phyloP scores from a whole-genome alignment of 2,113 vertebrate species.

The Microtus richardsoni region DNA sequence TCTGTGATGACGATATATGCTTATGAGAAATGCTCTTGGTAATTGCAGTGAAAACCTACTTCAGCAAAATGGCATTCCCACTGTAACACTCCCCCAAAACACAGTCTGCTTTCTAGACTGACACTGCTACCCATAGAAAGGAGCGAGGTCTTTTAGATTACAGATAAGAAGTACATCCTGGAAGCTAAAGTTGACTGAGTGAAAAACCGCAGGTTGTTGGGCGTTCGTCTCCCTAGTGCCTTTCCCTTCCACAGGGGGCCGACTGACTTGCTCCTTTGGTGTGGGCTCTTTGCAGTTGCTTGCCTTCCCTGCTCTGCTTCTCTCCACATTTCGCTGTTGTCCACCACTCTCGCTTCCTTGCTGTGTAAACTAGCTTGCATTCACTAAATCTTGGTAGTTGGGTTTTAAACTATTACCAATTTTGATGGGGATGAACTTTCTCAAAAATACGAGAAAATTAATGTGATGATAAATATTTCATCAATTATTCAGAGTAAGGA shows the following conservation, averaged over 20 bases:
- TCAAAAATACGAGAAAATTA: constrained; percentile 38
- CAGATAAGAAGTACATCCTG: neutral
- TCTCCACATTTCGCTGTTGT: neutral
- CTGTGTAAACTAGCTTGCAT: constrained; percentile 5
- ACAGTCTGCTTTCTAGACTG: constrained; percentile 6
- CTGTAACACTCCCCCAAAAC: neutral
- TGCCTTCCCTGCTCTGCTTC: neutral
- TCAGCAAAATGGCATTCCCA: neutral
- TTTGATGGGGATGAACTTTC: constrained; percentile 58
- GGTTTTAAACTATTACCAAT: constrained; percentile 47
- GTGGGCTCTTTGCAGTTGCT: neutral
- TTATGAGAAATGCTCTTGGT: constrained; percentile 16
- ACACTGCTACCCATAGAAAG: neutral
- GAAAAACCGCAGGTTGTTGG: neutral
- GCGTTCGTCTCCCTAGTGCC: neutral
- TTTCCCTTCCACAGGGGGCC: neutral
- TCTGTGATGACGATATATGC: neutral
- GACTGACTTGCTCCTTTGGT: neutral
- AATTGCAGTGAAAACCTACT: neutral
- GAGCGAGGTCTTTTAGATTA: neutral
- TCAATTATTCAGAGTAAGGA: constrained; percentile 67
- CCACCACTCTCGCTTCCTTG: neutral
- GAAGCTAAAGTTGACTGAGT: neutral
- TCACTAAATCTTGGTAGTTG: constrained; percentile 37
- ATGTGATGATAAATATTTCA: constrained; percentile 70